A percentile compares a stretch with the other conserved stretches of the same genome.
Evolutionary conservation across 1,140 invertebrate species (phyloP).

Genomic region (Bicyclus anynana): DNA sequence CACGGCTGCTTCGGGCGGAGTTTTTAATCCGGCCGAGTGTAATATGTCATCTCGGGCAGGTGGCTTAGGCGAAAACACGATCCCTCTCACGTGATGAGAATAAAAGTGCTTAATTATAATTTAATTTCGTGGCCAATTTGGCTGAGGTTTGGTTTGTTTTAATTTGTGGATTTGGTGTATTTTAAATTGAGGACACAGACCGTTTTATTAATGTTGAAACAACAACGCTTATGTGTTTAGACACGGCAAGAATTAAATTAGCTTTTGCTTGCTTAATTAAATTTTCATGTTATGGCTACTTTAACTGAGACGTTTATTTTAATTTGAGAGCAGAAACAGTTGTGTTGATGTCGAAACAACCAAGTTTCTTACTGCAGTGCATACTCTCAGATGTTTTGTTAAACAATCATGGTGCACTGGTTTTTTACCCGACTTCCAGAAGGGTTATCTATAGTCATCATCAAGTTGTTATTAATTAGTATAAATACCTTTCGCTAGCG

Average conservation of each 20-base stretch:
- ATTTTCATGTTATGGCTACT: constrained; percentile 6
- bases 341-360: background rate
- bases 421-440: too few species aligned
- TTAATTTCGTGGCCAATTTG: constrained; percentile 22
- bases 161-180: constrained; percentile 10
- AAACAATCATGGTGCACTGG: background rate
- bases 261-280: background rate
- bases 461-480: too few species aligned
- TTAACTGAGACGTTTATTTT: background rate
- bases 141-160: constrained; percentile 2
- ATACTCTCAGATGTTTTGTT: background rate
- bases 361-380: background rate
- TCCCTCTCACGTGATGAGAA: constrained; percentile 39
- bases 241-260: background rate
- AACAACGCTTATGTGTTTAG: background rate
- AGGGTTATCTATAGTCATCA: too few species aligned
- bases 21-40: constrained; percentile 55
- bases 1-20: constrained; percentile 44
- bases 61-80: constrained; percentile 33
- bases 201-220: constrained; percentile 17
- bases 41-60: constrained; percentile 40
- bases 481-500: too few species aligned
- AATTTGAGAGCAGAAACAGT: background rate
- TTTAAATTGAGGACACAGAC: constrained; percentile 9
- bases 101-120: constrained; percentile 46